phyloP scores from a whole-genome alignment of 2,797 vertebrate genomes.

The Siniperca scherzeri region DNA sequence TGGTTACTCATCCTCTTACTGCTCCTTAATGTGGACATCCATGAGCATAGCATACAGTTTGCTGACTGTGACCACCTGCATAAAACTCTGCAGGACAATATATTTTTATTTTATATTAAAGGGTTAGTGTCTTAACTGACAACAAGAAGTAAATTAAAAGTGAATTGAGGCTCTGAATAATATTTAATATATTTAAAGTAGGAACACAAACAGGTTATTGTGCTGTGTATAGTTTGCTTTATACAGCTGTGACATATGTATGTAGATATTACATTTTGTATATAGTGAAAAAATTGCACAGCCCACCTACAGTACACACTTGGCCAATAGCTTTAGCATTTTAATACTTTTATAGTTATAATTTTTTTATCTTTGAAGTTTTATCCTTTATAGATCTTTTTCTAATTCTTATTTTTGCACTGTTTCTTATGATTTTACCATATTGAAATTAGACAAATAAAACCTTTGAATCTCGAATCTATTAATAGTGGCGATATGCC shows the following conservation, averaged over 20 bases:
- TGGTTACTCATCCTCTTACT: constrained; percentile 65
- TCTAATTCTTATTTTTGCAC: not conserved
- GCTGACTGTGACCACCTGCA: constrained; percentile 10
- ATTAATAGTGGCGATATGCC: not conserved
- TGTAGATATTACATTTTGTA: no score
- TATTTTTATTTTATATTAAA: not conserved
- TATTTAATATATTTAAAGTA: not conserved
- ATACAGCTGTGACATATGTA: not conserved
- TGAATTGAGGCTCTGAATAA: not conserved
- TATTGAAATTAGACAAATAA: not conserved
- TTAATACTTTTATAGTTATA: not conserved
- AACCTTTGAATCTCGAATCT: not conserved
- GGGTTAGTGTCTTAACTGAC: no score
- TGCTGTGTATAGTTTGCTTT: not conserved
- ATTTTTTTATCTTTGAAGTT: not conserved
- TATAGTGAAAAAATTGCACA: not conserved
- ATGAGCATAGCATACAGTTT: constrained; percentile 16
- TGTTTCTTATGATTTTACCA: not conserved
- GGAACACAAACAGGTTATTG: not conserved
- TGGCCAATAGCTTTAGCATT: not conserved
- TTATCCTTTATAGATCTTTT: not conserved
- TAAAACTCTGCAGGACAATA: not conserved
- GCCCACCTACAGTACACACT: not conserved
- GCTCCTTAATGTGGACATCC: constrained; percentile 20
- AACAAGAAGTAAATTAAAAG: not conserved